Evolutionary conservation across 2,113 vertebrate species (phyloP), one percentile per base, ranked within the genome.

Genomic region (Mionectes macconnelli): DNA sequence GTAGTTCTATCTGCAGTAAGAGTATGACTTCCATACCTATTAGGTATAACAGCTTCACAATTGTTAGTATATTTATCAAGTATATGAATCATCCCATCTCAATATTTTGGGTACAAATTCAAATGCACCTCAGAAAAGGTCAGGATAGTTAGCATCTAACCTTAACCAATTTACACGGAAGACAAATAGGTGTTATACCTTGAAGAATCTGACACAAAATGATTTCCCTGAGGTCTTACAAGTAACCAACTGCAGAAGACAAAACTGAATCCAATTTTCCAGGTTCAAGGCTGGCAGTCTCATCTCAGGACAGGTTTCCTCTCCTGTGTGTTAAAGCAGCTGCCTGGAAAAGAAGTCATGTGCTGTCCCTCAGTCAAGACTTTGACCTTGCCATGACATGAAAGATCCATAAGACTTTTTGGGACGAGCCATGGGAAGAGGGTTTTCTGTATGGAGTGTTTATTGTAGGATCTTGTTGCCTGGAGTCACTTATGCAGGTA

Each of bases 81-180:
- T 47, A 52, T 19, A 81, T 70, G 56, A 93, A 84, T 90, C 50
- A 81, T 74, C 24, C 10, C 47, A 74, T 80, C 42, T 84, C 59
- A 27, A 35, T 84, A 92, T 93, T 63, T 74, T 68, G 74, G 45
- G 52, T 74, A 42, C 27, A 49, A 69, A 77, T 27, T 92, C 86
- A 91, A 77, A 90, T 35, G 20, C 11, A 44, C 56, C 4, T 18
- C 6, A 11, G 57, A 82, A 49, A 84, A 68, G 0, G 0, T 72
- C 52, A 82, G 37, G 37, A 68, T 52, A 74, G 39, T 90, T 83
- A 77, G 18, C 80, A 97, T 53, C 60, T 89, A 84, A 94, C 77
- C 66, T 75, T 60, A 87, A 92, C 69, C n/a, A 64, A 64, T 87
- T 91, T 87, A 80, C 69, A 72, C n/a, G 17, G 69, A 78, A 95